Evolutionary conservation across 2,888 invertebrate genomes (phyloP), one percentile per base, ranked within the genome.

Genomic region (Nemapogon koenigi): DNA sequence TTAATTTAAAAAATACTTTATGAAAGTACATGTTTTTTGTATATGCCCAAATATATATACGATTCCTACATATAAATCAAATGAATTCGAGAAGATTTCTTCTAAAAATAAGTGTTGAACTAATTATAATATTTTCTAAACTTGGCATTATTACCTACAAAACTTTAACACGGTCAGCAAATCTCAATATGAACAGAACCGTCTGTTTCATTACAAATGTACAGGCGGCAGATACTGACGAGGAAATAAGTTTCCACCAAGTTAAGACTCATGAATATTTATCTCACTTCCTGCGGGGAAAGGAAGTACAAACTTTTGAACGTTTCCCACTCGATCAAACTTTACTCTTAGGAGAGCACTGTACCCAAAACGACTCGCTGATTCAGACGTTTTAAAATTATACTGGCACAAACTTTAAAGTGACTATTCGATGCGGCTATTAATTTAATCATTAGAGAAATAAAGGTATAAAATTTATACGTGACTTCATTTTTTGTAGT

Each of bases 251-350:
- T 73, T 75, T 68, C 60, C 58, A 41, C 46, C 51, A 55, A 71
- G 69, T 72, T 70, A 64, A 67, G 55, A 49, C 69, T 72, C 71
- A 73, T 76, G 75, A 76, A 75, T 76, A 76, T 76, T 76, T 72
- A 76, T 75, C 64, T 64, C 59, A 50, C 52, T 59, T 65, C 62
- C 66, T 62, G 59, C 51, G 63, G 71, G 40, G 28, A 10, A 33
- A 39, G 36, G 62, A 55, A 65, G 59, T 62, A 56, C 56, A 64
- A 73, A 75, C 67, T 76, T 71, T 62, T 61, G 59, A 67, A 64
- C 62, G 63, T 66, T 67, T 71, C 66, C 61, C 67, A 72, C 70
- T 73, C 70, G 70, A 73, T 75, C 71, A 70, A 72, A 75, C 68
- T 73, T 75, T 60, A 62, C 57, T 67, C 56, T 66, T 63, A 62